These are phyloP conservation scores for Stenoptilia bipunctidactyla DNA, from an alignment of 2,888 invertebrate genomes.

Conservation along the genomic window DNA sequence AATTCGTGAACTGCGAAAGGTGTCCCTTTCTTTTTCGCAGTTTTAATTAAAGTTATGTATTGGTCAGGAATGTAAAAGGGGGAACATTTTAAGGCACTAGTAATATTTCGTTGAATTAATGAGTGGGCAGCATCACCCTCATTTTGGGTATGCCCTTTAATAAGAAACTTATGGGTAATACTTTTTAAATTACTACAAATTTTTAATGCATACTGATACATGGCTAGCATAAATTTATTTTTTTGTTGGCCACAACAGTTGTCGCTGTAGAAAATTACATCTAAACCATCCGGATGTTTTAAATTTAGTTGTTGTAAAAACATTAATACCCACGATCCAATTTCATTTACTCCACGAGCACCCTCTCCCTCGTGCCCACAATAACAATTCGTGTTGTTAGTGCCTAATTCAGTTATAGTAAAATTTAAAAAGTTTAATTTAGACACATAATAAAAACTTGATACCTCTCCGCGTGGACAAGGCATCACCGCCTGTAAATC, in stretches of 20 bases:
- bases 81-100: constrained; percentile 17
- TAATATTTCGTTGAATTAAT: constrained; percentile 17
- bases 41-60: constrained; percentile 20
- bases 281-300: constrained; percentile 3
- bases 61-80: constrained; percentile 21
- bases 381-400: neutral
- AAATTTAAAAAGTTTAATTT: constrained; percentile 19
- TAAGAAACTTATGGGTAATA: constrained; percentile 22
- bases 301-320: constrained; percentile 1
- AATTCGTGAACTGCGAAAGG: constrained; percentile 10
- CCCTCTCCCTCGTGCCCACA: constrained; percentile 5
- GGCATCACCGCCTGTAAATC: constrained; percentile 19
- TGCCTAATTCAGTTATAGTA: constrained; percentile 14
- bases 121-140: constrained; percentile 21
- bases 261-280: constrained; percentile 12
- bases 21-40: constrained; percentile 12
- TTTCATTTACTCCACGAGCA: constrained; percentile 9
- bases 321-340: constrained; percentile 7
- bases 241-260: constrained; percentile 15
- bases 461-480: constrained; percentile 17
- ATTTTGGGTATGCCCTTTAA: constrained; percentile 23
- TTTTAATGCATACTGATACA: constrained; percentile 10
- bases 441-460: constrained; percentile 18
- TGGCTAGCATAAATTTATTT: constrained; percentile 13
- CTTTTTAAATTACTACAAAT: constrained; percentile 5